phyloP scores from a whole-genome alignment of 2,888 invertebrate species.

The Lasioglossum malachurum region DNA sequence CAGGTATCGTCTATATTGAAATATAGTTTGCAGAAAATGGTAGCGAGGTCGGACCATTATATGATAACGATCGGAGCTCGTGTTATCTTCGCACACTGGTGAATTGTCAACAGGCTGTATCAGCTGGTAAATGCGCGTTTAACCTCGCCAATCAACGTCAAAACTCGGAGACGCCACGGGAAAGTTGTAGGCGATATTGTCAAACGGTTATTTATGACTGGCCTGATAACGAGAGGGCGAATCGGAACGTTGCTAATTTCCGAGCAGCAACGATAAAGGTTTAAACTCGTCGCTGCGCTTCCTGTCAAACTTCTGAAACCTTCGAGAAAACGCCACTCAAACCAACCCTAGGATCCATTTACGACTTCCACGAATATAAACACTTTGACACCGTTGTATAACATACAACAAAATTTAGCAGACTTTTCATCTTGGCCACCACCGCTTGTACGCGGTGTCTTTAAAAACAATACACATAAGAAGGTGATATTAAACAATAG shows the following conservation, averaged over 20 bases:
- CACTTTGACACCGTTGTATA: not conserved
- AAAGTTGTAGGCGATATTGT: constrained; percentile 38
- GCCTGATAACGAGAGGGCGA: constrained; percentile 29
- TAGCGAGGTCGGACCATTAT: constrained; percentile 13
- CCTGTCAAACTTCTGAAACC: not conserved
- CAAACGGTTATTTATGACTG: constrained; percentile 41
- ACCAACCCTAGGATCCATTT: not conserved
- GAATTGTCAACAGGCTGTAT: constrained; percentile 26
- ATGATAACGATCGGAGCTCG: not conserved
- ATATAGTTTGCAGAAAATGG: not conserved
- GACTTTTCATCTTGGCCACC: not conserved
- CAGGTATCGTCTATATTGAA: not conserved
- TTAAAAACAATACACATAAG: not conserved
- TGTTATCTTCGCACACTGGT: not conserved
- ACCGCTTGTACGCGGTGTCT: not conserved
- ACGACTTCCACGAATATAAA: not conserved
- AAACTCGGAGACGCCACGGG: not conserved
- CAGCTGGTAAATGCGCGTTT: constrained; percentile 47
- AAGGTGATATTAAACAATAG: not conserved
- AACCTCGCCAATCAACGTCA: constrained; percentile 39
- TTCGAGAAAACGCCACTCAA: not conserved
- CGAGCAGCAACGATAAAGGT: constrained; percentile 38
- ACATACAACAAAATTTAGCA: not conserved
- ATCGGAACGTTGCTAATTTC: constrained; percentile 49
- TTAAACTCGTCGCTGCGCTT: not conserved